Conservation (phyloP, 2,797 vertebrate genomes). For the Chaetodon trifasciatus region DNA sequence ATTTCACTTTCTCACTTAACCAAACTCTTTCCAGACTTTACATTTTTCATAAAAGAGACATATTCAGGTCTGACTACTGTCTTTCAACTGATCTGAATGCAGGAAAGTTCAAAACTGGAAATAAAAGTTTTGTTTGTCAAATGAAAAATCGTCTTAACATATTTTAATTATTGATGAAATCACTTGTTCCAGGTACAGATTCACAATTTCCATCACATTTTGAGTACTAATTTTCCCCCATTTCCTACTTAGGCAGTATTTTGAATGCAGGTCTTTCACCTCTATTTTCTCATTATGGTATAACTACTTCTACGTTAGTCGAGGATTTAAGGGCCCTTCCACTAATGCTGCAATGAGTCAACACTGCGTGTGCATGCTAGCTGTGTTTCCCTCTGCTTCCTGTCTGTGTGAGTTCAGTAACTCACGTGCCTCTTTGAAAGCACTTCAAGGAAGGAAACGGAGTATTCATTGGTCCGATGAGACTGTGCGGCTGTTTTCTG, state of each 20-base stretch:
- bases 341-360: not conserved
- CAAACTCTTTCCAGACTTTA: too few relatives aligned
- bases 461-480: conserved; percentile 43
- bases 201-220: not conserved
- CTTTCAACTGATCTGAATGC: not conserved
- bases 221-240: too few relatives aligned
- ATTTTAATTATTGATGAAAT: not conserved
- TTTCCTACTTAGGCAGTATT: not conserved
- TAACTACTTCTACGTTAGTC: not conserved
- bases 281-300: too few relatives aligned
- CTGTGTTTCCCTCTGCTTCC: conserved; percentile 42
- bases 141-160: not conserved
- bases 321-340: not conserved
- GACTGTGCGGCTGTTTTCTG: conserved; percentile 45
- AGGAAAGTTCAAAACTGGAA: not conserved
- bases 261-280: not conserved
- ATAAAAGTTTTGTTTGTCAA: not conserved
- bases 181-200: not conserved
- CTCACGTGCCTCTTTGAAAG: conserved; percentile 46
- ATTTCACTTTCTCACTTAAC: too few relatives aligned
- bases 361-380: not conserved
- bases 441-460: conserved; percentile 60
- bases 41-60: too few relatives aligned
- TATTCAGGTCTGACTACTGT: too few relatives aligned
- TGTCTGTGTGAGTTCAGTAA: conserved; percentile 44